Conservation (phyloP, 2,797 vertebrate species). For the Petrocephalus schoutedeni region DNA sequence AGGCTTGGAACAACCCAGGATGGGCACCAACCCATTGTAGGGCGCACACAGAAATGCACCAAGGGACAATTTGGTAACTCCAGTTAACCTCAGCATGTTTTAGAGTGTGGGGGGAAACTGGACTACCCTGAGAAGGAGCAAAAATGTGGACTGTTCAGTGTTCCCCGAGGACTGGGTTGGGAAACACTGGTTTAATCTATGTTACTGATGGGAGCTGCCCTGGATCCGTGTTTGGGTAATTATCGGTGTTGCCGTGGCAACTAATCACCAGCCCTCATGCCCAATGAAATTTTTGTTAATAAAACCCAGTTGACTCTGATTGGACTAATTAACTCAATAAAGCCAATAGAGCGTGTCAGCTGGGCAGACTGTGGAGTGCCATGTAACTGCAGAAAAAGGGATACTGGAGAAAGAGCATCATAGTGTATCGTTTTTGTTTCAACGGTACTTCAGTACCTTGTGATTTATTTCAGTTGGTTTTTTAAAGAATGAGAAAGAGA, state of each 20-base stretch:
- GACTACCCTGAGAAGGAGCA: neutral
- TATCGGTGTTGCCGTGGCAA: neutral
- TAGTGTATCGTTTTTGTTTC: neutral
- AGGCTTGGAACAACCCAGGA: neutral
- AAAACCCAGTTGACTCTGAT: conserved; percentile 2
- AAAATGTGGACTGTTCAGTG: too few relatives aligned
- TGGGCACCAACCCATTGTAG: neutral
- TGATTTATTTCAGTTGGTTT: neutral
- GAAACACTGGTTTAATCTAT: too few relatives aligned
- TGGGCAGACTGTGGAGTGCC: neutral
- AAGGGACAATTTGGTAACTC: neutral
- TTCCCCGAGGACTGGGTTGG: too few relatives aligned
- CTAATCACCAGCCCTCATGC: neutral
- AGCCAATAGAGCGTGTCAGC: neutral
- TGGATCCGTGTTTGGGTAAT: neutral
- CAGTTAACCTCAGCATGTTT: neutral
- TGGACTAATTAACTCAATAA: neutral
- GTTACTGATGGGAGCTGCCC: neutral
- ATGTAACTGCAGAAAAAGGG: neutral
- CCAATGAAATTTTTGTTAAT: neutral
- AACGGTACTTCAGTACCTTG: neutral
- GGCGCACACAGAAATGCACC: neutral
- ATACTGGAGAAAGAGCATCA: neutral
- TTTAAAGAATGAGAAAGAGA: neutral
- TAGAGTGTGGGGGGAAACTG: neutral